Conservation (phyloP, 2,888 invertebrate genomes). For the Ferrisia virgata region DNA sequence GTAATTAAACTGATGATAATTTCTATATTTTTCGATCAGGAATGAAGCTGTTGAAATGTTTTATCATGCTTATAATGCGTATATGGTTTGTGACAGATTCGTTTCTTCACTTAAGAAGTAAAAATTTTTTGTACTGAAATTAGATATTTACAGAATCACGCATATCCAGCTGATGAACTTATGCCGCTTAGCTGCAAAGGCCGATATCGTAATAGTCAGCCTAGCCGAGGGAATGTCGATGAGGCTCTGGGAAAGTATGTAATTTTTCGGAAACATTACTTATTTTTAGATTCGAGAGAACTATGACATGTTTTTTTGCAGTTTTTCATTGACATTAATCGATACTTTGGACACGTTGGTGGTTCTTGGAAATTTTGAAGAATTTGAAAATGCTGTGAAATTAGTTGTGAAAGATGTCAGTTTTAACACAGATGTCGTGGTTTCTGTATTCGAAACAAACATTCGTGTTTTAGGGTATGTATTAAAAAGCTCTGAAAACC, state of each 20-base stretch:
- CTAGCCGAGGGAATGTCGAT: slow-evolving; percentile 92
- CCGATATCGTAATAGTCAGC: slow-evolving; percentile 82
- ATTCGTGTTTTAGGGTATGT: slow-evolving; percentile 92
- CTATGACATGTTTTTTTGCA: slow-evolving; percentile 57
- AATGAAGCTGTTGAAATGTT: slow-evolving; percentile 93
- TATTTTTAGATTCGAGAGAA: background rate
- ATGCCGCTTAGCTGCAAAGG: slow-evolving; percentile 96
- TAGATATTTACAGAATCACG: slow-evolving; percentile 63
- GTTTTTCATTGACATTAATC: slow-evolving; percentile 92
- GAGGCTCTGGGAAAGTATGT: slow-evolving; percentile 94
- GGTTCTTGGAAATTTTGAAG: slow-evolving; percentile 84
- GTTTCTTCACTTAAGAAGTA: background rate
- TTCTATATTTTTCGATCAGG: slow-evolving; percentile 47
- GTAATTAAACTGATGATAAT: slow-evolving; percentile 57
- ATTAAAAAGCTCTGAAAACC: background rate
- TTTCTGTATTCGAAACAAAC: slow-evolving; percentile 98
- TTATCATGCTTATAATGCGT: slow-evolving; percentile 91
- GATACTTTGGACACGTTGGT: slow-evolving; percentile 92
- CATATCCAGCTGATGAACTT: slow-evolving; percentile 96
- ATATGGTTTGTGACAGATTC: slow-evolving; percentile 68
- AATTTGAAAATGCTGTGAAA: slow-evolving; percentile 89
- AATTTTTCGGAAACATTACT: background rate
- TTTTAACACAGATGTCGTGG: slow-evolving; percentile 91
- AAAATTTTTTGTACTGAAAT: background rate
- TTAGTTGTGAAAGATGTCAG: slow-evolving; percentile 80